Base-by-base conservation (phyloP, 2,888 invertebrate genomes). In the Dryocosmus kuriphilus region DNA sequence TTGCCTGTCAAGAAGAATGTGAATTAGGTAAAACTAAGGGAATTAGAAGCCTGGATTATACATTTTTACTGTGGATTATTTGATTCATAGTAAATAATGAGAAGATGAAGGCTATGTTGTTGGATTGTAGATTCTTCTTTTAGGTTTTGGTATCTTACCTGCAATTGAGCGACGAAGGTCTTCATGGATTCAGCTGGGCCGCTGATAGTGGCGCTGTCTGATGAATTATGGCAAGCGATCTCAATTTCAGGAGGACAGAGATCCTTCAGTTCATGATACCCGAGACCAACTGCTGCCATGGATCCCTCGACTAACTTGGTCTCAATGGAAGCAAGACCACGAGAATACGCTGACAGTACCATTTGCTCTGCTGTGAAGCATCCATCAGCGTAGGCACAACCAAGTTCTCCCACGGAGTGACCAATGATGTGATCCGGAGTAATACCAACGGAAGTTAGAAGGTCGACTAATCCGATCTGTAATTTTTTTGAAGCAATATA, bases 341-440 rank as follows among this genome's bases (percentile, higher is more conserved):
- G 85, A 0, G 85, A 88, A 73, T 90, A 90, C 0, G 91, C 88
- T 2, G 88, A 75, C 0, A 91, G 82, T 1, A 91, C 77, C 89
- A 88, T 89, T 79, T 91, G 88, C 46, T 91, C 90, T 1, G 89
- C 87, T 0, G 97, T 97, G 84, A 98, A 94, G 84, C 97, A 96
- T 0, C 97, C 97, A 90, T 99, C 99, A 2, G 98, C 98, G 92
- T 99, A 99, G 0, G 97, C 98, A 91, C 99, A 98, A 0, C 97
- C 98, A 8, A 99, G 93, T 91, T 99, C 99, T 30, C 99, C 99
- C 0, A 98, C 97, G 11, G 98, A 98, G 92, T 98, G 98, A 2
- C 99, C 98, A 79, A 96, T 94, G 79, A 96, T 94, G 19, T 95
- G 94, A 90, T 96, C 96, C 1, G 96, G 95, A 55, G 92, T 91